Evolutionary conservation across 2,888 invertebrate species (phyloP).

Genomic region (Oxytorus armatus): DNA sequence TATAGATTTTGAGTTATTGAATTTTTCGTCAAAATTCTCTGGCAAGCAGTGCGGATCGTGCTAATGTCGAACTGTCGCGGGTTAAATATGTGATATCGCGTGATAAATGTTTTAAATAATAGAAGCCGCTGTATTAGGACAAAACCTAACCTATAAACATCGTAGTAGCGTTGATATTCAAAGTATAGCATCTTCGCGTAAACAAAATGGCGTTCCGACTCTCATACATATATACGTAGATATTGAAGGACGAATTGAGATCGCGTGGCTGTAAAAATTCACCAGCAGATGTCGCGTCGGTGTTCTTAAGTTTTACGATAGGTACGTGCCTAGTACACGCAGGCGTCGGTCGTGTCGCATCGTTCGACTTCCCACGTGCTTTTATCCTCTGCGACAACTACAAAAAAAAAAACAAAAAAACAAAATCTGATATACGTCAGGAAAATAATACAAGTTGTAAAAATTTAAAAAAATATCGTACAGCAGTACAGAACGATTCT

Average conservation of each 20-base stretch:
- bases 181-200: slow-evolving; percentile 6
- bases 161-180: not conserved
- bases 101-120: not conserved
- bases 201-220: slow-evolving; percentile 8
- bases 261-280: not conserved
- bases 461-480: not conserved
- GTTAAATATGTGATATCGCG: not conserved
- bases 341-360: slow-evolving; percentile 42
- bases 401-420: too few relatives aligned
- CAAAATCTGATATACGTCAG: not conserved
- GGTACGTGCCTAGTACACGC: slow-evolving; percentile 19
- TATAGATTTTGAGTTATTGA: too few relatives aligned
- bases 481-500: not conserved
- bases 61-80: too few relatives aligned
- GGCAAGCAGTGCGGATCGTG: too few relatives aligned
- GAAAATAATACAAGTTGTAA: not conserved
- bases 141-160: not conserved
- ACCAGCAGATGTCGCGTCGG: slow-evolving; percentile 33
- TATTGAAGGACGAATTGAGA: not conserved
- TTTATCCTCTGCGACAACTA: not conserved
- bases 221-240: not conserved
- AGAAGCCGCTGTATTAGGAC: not conserved
- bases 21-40: too few relatives aligned
- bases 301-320: not conserved
- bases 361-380: slow-evolving; percentile 34